A percentile compares a stretch with the other conserved stretches of the same genome.
These are phyloP conservation scores for Drosophila persimilis DNA, from an alignment of 1,140 invertebrate species.

Conservation along the genomic window DNA sequence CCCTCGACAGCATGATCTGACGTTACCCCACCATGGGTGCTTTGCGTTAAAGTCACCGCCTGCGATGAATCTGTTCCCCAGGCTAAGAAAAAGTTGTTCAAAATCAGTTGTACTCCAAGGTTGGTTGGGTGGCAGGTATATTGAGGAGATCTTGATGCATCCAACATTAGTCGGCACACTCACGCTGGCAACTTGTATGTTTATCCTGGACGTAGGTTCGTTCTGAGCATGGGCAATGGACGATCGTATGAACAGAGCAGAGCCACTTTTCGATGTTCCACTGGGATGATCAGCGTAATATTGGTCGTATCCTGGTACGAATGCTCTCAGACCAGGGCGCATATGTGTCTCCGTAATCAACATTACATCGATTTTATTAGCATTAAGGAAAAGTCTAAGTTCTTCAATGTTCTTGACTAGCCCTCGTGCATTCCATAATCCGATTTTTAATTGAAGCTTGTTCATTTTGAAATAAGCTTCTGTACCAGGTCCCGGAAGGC, in stretches of 20 bases:
- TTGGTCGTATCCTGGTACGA: no score
- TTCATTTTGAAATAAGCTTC: conserved; percentile 14
- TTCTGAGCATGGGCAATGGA: background rate
- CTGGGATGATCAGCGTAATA: background rate
- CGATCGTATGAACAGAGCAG: background rate
- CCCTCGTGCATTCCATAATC: conserved; percentile 36
- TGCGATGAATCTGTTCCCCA: conserved; percentile 5
- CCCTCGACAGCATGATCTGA: no score
- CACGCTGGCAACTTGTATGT: no score
- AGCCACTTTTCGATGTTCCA: background rate
- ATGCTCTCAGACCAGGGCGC: no score
- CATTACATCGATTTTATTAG: no score
- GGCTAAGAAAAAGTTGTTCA: background rate
- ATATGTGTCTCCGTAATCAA: no score
- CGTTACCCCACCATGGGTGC: conserved; percentile 14
- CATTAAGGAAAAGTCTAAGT: no score
- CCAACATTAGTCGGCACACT: conserved; percentile 4
- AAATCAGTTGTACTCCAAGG: conserved; percentile 17
- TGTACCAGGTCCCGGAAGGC: conserved; percentile 28
- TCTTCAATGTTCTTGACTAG: background rate
- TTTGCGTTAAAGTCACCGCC: conserved; percentile 25
- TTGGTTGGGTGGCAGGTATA: conserved; percentile 14
- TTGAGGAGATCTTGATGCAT: conserved; percentile 5
- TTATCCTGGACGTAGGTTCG: background rate
- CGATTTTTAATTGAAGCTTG: conserved; percentile 14